phyloP scores from a whole-genome alignment of 2,888 invertebrate species.

The Diadromus collaris region DNA sequence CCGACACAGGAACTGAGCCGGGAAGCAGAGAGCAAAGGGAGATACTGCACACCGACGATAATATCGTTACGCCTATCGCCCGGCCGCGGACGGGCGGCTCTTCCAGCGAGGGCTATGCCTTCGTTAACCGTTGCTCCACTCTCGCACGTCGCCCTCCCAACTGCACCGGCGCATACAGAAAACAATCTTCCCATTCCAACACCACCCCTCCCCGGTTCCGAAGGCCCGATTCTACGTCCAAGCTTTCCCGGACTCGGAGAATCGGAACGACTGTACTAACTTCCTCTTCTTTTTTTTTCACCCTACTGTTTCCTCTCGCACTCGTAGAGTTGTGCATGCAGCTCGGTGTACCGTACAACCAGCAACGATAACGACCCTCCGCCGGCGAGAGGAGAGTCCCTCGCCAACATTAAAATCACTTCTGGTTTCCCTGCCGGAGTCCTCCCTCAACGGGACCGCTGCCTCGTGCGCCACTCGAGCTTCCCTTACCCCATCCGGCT shows the following conservation, averaged over 20 bases:
- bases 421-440: conserved; percentile 41
- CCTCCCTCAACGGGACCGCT: conserved; percentile 1
- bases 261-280: conserved; percentile 1
- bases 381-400: conserved; percentile 4
- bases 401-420: conserved; percentile 53
- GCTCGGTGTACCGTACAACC: conserved; percentile 20
- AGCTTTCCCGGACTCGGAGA: not conserved
- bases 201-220: not conserved
- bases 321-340: conserved; percentile 20
- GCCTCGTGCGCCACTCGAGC: conserved; percentile 12
- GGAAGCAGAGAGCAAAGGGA: conserved; percentile 8
- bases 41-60: conserved; percentile 55
- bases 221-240: conserved; percentile 5
- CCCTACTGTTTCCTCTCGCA: not conserved
- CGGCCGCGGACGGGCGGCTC: conserved; percentile 26
- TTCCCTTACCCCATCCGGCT: conserved; percentile 7
- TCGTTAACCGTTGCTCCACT: conserved; percentile 15
- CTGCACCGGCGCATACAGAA: not conserved
- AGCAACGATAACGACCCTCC: conserved; percentile 52
- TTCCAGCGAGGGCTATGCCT: not conserved
- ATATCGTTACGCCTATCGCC: conserved; percentile 61
- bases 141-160: not conserved
- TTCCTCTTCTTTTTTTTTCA: conserved; percentile 24
- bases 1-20: conserved; percentile 1
- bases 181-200: not conserved